Evolutionary conservation across 2,797 vertebrate species (phyloP).

Genomic region (Perodicticus potto): DNA sequence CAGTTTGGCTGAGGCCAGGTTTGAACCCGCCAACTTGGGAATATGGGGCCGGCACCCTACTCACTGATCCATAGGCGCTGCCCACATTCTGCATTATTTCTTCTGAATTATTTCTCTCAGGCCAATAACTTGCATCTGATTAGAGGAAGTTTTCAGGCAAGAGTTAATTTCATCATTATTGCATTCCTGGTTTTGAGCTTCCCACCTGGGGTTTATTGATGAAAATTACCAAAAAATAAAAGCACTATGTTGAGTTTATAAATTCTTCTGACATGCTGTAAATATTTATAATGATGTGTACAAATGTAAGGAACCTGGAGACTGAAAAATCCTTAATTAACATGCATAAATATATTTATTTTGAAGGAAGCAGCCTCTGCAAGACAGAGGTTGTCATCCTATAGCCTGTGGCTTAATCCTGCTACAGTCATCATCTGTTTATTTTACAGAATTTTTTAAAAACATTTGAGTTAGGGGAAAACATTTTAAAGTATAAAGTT

Average conservation of each 20-base stretch:
- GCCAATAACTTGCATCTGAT: not conserved
- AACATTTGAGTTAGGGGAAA: not conserved
- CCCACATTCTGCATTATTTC: not conserved
- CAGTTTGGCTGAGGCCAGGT: too few species aligned
- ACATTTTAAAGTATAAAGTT: not conserved
- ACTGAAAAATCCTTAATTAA: not conserved
- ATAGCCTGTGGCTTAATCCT: not conserved
- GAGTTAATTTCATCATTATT: conserved; percentile 55
- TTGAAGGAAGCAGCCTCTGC: not conserved
- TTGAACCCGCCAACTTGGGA: too few species aligned
- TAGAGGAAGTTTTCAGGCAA: not conserved
- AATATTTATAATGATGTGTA: not conserved
- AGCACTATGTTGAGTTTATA: not conserved
- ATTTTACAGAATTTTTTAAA: not conserved
- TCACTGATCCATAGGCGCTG: too few species aligned
- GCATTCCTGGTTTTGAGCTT: not conserved
- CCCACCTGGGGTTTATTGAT: not conserved
- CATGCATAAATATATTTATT: not conserved
- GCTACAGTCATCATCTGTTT: not conserved
- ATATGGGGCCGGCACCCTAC: too few species aligned
- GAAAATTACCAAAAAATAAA: conserved; percentile 4
- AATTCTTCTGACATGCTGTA: not conserved
- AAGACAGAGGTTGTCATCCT: not conserved
- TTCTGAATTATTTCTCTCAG: not conserved
- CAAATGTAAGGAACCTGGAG: not conserved